Evolutionary conservation across 2,113 vertebrate species (phyloP).

Genomic region (Eretmochelys imbricata): DNA sequence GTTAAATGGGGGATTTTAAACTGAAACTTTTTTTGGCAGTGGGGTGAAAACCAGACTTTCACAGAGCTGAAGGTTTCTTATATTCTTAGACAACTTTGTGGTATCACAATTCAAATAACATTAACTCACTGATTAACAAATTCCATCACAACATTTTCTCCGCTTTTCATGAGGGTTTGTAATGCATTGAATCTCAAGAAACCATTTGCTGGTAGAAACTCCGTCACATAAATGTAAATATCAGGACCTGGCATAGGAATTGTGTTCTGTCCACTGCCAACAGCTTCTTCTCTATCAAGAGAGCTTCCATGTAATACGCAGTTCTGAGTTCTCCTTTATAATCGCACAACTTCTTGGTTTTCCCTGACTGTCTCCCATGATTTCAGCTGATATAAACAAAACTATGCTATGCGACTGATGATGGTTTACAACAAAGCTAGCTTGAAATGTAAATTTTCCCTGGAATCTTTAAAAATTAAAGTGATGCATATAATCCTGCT

Average conservation of each 20-base stretch:
- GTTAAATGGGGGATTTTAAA: neutral
- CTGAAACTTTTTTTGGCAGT: neutral
- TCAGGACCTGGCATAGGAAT: rapidly evolving
- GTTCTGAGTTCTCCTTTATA: neutral
- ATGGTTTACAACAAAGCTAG: constrained; percentile 30
- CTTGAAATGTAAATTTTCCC: constrained; percentile 57
- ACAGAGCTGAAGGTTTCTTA: neutral
- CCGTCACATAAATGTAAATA: rapidly evolving
- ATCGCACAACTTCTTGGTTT: neutral
- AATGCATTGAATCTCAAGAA: neutral
- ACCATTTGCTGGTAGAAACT: neutral
- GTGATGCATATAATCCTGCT: constrained; percentile 68
- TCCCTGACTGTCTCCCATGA: neutral
- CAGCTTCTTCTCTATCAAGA: neutral
- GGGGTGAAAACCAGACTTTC: neutral
- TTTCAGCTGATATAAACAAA: neutral
- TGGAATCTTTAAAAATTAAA: constrained; percentile 72
- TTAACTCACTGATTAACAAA: neutral
- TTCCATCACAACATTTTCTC: neutral
- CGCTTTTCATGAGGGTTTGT: rapidly evolving
- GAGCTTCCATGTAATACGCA: neutral
- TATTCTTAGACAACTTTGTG: neutral
- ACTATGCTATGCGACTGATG: neutral
- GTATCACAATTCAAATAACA: neutral
- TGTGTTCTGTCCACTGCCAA: neutral